Evolutionary conservation across 1,140 invertebrate species (phyloP).

Genomic region (Magallana gigas): DNA sequence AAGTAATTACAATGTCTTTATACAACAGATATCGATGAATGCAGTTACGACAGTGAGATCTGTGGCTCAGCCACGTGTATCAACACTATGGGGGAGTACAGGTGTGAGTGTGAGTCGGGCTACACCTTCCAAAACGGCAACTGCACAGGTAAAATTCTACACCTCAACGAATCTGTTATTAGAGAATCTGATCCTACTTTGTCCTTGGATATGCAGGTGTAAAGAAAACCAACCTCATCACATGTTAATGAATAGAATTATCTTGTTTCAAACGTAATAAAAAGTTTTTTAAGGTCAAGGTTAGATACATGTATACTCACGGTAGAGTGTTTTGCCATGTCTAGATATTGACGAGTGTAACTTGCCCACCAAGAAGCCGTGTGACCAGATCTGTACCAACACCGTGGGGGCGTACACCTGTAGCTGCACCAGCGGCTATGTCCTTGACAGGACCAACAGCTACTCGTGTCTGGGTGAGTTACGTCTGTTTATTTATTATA

Average conservation of each 20-base stretch:
- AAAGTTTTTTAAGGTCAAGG: too few species aligned
- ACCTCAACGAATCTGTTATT: too few species aligned
- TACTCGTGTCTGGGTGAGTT: constrained; percentile 50
- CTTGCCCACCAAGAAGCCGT: constrained; percentile 27
- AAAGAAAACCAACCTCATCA: too few species aligned
- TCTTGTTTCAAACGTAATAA: too few species aligned
- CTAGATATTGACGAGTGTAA: constrained; percentile 53
- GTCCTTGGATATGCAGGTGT: too few species aligned
- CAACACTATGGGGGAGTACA: constrained; percentile 43
- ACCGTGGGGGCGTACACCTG: constrained; percentile 40
- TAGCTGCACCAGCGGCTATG: constrained; percentile 45
- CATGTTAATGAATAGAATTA: too few species aligned
- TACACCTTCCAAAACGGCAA: constrained; percentile 40
- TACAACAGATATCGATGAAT: constrained; percentile 53
- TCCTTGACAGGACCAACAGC: constrained; percentile 13
- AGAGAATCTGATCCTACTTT: too few species aligned
- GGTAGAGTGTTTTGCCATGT: not conserved
- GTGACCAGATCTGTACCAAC: constrained; percentile 50
- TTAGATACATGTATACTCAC: too few species aligned
- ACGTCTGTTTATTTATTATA: not conserved
- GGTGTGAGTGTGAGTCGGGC: constrained; percentile 45
- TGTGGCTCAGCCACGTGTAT: constrained; percentile 41
- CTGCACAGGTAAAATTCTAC: constrained; percentile 46
- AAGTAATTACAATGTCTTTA: not conserved
- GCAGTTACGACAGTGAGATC: constrained; percentile 39